Percentiles rank a stretch among this genome's conserved stretches.
These are phyloP conservation scores for Cichlasoma orientale DNA, from an alignment of 2,797 vertebrate genomes.

Conservation along the genomic window DNA sequence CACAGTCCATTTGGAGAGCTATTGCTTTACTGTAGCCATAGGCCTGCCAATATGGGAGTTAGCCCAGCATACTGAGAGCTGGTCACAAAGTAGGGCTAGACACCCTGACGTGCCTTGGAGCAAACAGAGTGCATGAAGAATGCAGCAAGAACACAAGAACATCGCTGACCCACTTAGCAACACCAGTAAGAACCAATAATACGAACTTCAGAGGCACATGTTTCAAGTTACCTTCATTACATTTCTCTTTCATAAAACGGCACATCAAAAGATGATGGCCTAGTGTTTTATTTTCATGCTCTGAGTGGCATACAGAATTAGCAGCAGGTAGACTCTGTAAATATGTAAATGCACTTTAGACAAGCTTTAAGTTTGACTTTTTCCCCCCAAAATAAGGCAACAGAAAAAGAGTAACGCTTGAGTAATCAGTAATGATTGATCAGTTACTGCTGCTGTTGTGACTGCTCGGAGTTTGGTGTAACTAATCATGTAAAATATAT, in stretches of 20 bases:
- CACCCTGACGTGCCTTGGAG: background rate
- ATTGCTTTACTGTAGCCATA: background rate
- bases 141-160: background rate
- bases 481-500: too few relatives aligned
- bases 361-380: accelerated
- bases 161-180: background rate
- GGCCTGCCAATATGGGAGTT: background rate
- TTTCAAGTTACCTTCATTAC: background rate
- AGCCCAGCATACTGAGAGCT: background rate
- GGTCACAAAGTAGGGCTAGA: background rate
- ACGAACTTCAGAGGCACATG: background rate
- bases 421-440: too few relatives aligned
- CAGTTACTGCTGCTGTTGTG: too few relatives aligned
- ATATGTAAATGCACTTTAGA: background rate
- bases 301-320: too few relatives aligned
- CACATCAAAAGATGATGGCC: accelerated
- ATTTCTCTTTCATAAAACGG: background rate
- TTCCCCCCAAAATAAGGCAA: too few relatives aligned
- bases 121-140: background rate
- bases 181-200: background rate
- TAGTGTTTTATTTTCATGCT: background rate
- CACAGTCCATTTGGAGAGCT: background rate
- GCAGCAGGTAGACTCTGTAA: background rate
- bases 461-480: too few relatives aligned
- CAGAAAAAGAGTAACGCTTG: too few relatives aligned